phyloP scores from a whole-genome alignment of 2,888 invertebrate species.

The Deilephila elpenor region DNA sequence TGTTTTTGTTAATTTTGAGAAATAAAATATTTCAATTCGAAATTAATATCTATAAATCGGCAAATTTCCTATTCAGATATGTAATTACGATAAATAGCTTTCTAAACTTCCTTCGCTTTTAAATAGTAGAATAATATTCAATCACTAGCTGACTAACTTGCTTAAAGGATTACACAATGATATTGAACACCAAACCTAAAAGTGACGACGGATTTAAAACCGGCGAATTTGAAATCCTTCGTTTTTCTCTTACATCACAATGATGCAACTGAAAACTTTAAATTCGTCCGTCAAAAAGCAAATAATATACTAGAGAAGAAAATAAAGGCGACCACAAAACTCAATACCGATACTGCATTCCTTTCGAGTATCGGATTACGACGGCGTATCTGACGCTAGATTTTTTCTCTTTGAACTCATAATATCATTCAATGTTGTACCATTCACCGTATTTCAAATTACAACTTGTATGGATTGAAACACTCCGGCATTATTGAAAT shows the following conservation, averaged over 20 bases:
- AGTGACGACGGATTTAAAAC: background rate
- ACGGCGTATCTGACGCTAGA: conserved; percentile 22
- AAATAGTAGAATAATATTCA: too few species aligned
- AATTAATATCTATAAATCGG: too few species aligned
- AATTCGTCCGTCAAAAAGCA: conserved; percentile 12
- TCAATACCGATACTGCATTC: conserved; percentile 5
- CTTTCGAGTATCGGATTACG: conserved; percentile 30
- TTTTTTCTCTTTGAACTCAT: conserved; percentile 16
- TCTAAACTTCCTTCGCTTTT: too few species aligned
- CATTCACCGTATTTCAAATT: background rate
- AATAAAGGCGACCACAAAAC: conserved; percentile 28
- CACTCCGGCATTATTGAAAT: background rate
- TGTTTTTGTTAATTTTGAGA: too few species aligned
- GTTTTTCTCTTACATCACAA: conserved; percentile 13
- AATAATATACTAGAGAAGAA: conserved; percentile 25
- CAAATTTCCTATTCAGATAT: too few species aligned
- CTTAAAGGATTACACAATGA: background rate
- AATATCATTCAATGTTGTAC: background rate
- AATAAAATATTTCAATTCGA: too few species aligned
- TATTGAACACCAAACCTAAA: background rate
- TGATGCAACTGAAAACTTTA: conserved; percentile 15
- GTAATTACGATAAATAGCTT: too few species aligned
- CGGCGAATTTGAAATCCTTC: background rate
- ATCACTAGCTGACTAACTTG: background rate
- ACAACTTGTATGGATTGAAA: background rate